Evolutionary conservation across 2,113 vertebrate genomes (phyloP).

Genomic region (Sciurus niger): DNA sequence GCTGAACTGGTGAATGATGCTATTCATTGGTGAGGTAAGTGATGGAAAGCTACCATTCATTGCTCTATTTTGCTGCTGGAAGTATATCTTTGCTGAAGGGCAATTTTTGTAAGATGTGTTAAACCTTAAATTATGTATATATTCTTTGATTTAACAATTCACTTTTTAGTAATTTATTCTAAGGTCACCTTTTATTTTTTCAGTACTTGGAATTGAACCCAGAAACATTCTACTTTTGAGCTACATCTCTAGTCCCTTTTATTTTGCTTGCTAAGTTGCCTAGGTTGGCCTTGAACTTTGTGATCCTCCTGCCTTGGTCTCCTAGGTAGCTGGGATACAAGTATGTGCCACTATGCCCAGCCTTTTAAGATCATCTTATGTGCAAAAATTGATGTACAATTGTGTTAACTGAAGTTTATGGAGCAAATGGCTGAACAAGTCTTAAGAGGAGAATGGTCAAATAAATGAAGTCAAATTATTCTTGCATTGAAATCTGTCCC

Average conservation of each 20-base stretch:
- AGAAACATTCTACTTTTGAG: neutral
- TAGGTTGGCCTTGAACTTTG: neutral
- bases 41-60: neutral
- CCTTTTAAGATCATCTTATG: neutral
- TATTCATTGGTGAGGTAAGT: neutral
- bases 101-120: constrained; percentile 33
- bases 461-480: constrained; percentile 16
- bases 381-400: neutral
- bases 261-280: neutral
- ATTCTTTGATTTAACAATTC: neutral
- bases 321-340: neutral
- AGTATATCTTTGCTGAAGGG: neutral
- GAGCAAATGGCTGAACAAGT: neutral
- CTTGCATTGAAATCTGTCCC: constrained; percentile 1
- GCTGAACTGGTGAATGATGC: neutral
- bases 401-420: constrained; percentile 2
- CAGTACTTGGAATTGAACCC: neutral
- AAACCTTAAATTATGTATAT: neutral
- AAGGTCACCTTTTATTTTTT: neutral
- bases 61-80: neutral
- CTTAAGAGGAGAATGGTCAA: neutral
- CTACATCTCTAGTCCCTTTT: neutral
- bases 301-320: neutral
- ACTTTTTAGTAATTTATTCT: constrained; percentile 51
- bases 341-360: neutral